Evolutionary conservation across 2,113 vertebrate genomes (phyloP), one percentile per base, ranked within the genome.

Genomic region (Callocephalon fimbriatum): DNA sequence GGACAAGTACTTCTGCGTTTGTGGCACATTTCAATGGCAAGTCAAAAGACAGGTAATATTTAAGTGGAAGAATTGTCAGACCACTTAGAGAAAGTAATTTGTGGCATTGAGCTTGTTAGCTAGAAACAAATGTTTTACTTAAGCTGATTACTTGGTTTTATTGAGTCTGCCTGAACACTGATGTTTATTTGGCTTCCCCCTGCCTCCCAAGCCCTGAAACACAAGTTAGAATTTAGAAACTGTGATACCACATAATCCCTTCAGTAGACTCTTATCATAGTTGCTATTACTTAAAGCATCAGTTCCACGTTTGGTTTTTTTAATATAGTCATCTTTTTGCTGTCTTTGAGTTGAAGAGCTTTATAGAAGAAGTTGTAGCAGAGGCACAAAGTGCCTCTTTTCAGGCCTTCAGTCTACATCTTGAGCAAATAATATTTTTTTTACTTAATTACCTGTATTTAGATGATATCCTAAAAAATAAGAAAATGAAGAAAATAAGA

Each of bases 31-130:
- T 93, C 98, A 51, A 97, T 98, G 91, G 96, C 98, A 53, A 97
- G 97, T 78, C 97, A 54, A 97, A 58, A 97, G 97, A 96, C 98
- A 98, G 98, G 98, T 99, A 98, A 96, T 86, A 74, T 54, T 93
- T 51, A 96, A 84, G 68, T 74, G 66, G 68, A 80, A 80, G 38
- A 94, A 77, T 0, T 90, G 89, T 51, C 92, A 94, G 40, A 26
- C 35, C 53, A 25, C 66, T 86, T 82, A 82, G 84, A 86, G 89
- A 81, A 84, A 88, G 83, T 84, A 63, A 94, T 82, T 88, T 74
- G 88, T 83, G 72, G 72, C 72, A 25, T 68, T 86, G 91, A 86
- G 87, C 77, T 95, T 79, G 58, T 92, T 95, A 81, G 68, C 73
- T 84, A 86, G 82, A 94, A 94, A 92, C 79, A 96, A 94, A 84